These are phyloP conservation scores for Apis cerana DNA, from an alignment of 1,140 invertebrate genomes.

Conservation along the genomic window DNA sequence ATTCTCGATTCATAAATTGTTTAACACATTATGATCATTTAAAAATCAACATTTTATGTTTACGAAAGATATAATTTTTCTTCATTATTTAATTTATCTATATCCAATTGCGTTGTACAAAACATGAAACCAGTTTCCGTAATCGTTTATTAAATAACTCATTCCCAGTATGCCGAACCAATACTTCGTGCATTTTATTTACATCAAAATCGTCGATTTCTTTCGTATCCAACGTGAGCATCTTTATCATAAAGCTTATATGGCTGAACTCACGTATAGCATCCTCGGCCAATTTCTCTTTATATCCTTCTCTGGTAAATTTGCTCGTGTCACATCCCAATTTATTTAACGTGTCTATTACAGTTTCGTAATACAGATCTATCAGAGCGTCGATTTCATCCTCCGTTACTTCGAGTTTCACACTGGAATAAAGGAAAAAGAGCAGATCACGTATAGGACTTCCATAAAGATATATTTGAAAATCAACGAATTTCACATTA, in stretches of 20 bases:
- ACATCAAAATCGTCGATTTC: slow-evolving; percentile 31
- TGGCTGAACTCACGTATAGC: slow-evolving; percentile 69
- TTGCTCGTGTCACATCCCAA: slow-evolving; percentile 64
- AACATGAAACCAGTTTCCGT: slow-evolving; percentile 40
- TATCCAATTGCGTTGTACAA: slow-evolving; percentile 55
- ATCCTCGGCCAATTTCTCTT: slow-evolving; percentile 59
- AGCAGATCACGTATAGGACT: slow-evolving; percentile 82
- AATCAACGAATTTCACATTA: slow-evolving; percentile 84
- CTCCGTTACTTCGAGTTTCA: slow-evolving; percentile 75
- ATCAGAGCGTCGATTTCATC: slow-evolving; percentile 80
- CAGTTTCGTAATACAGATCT: slow-evolving; percentile 80
- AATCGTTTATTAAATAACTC: slow-evolving; percentile 38
- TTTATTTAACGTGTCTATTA: slow-evolving; percentile 72
- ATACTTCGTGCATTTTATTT: slow-evolving; percentile 15
- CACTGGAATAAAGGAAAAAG: slow-evolving; percentile 83
- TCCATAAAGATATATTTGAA: slow-evolving; percentile 82
- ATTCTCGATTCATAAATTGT: background rate
- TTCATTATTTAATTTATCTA: slow-evolving; percentile 9
- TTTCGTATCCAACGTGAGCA: slow-evolving; percentile 67
- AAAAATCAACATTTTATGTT: background rate
- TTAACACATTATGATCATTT: background rate
- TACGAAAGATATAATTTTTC: background rate
- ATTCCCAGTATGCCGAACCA: slow-evolving; percentile 15
- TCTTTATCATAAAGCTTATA: slow-evolving; percentile 70
- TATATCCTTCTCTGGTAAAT: slow-evolving; percentile 63